phyloP scores from a whole-genome alignment of 2,113 vertebrate species.

The Scomber colias region DNA sequence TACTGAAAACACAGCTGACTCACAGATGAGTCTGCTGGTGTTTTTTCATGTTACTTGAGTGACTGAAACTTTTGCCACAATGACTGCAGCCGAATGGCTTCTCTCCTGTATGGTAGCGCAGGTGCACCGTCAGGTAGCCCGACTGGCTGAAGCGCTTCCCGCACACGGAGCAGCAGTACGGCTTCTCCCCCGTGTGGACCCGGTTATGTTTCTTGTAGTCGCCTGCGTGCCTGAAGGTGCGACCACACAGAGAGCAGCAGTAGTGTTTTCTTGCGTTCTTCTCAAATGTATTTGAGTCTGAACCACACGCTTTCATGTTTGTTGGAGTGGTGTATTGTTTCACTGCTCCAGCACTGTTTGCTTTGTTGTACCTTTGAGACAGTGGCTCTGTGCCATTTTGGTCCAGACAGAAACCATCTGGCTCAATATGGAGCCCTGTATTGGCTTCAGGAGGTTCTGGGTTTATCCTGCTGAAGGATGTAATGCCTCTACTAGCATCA shows the following conservation, averaged over 20 bases:
- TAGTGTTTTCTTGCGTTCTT: conserved; percentile 71
- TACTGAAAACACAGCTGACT: background rate
- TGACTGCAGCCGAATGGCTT: conserved; percentile 82
- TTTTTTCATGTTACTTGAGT: conserved; percentile 79
- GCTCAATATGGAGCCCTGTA: conserved; percentile 1
- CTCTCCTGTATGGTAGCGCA: conserved; percentile 82
- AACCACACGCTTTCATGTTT: conserved; percentile 35
- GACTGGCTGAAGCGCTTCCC: conserved; percentile 83
- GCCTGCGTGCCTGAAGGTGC: conserved; percentile 76
- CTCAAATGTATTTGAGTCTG: conserved; percentile 56
- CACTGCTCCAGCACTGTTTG: background rate
- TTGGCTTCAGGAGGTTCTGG: background rate
- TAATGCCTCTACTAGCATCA: background rate
- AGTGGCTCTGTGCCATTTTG: background rate
- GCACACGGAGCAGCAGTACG: conserved; percentile 81
- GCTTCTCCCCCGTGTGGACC: conserved; percentile 83
- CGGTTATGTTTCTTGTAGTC: conserved; percentile 82
- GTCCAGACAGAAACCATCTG: conserved; percentile 1
- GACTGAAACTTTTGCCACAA: conserved; percentile 85
- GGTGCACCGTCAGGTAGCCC: conserved; percentile 82
- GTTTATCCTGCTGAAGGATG: conserved; percentile 1
- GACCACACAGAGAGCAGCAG: conserved; percentile 73
- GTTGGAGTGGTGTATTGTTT: conserved; percentile 24
- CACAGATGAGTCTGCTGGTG: conserved; percentile 70
- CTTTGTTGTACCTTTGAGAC: background rate